Percentiles rank a stretch among this genome's conserved stretches.
Conservation (phyloP, 2,113 vertebrate species). For the Pyrgilauda ruficollis region DNA sequence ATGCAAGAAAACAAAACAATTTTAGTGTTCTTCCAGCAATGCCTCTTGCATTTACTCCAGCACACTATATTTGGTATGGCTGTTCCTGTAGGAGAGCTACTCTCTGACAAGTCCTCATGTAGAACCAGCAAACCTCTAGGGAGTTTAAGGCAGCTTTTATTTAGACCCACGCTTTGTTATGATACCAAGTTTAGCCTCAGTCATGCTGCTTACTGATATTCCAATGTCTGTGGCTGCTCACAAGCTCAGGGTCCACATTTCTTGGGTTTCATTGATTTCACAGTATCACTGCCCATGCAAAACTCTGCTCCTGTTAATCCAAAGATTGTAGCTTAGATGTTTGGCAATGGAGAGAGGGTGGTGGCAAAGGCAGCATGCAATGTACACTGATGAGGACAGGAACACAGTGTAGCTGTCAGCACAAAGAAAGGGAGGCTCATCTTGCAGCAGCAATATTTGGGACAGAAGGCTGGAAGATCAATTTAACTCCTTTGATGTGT, state of each 20-base stretch:
- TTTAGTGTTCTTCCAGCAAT: neutral
- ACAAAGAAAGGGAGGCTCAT: neutral
- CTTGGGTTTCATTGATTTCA: neutral
- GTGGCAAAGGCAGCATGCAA: neutral
- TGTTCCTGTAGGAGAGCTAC: conserved; percentile 22
- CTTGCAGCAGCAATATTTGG: neutral
- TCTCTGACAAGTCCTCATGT: neutral
- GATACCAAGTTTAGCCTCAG: conserved; percentile 22
- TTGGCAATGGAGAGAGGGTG: neutral
- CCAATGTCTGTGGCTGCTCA: neutral
- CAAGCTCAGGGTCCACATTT: neutral
- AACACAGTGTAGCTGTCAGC: neutral
- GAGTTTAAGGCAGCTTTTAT: conserved; percentile 9
- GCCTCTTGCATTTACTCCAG: conserved; percentile 20
- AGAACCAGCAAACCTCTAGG: neutral
- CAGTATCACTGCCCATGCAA: neutral
- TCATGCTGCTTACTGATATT: neutral
- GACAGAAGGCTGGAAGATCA: neutral
- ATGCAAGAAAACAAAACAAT: neutral
- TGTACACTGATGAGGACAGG: neutral
- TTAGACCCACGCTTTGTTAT: conserved; percentile 17
- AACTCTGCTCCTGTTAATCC: neutral
- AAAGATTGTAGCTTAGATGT: neutral
- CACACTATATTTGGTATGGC: neutral
- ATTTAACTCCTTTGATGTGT: neutral